Base-by-base conservation (phyloP, 2,797 vertebrate species). In the Myotis pilosus region DNA sequence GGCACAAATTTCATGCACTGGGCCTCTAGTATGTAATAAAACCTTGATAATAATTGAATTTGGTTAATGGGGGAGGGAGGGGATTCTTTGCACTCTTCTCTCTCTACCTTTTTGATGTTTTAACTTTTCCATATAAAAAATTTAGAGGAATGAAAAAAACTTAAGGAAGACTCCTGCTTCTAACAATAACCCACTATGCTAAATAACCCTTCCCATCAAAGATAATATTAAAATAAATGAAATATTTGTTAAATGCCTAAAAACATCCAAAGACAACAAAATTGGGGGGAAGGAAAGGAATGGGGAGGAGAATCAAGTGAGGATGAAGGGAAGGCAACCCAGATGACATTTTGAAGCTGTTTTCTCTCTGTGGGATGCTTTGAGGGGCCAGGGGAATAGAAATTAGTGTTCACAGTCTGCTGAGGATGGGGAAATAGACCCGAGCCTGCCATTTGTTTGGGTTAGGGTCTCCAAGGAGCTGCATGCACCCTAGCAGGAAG, bases 111-210 rank as follows among this genome's bases (percentile, higher is more conserved):
- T n/a, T 41, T n/a, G 30, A 87, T n/a, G 4, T 44, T 44, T 87
- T 33, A 86, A 79, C 41, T 23, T 62, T 87, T 87, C 84, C 72
- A 79, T 60, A 76, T 47, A 90, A 91, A 94, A 75, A 51, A 76
- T 64, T 66, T 49, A 19, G 10, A 47, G 12, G 76, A 62, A 87
- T 60, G 36, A 87, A 62, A 69, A 90, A 85, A 69, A 17, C 20
- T 75, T 78, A 75, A 82, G 30, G 36, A 51, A 74, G 64, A 74
- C 16, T 25, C 88, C 11, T 81, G 68, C 20, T 82, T 90, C 80
- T 81, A 49, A 88, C 30, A 64, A 88, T 38, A 68, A 79, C 30
- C 75, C 38, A 57, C n/a, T 13, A 25, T 23, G 23, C 23, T n/a
- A 89, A 60, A 75, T 30, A 69, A 41, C 22, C 0, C 49, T 51